phyloP scores from a whole-genome alignment of 2,113 vertebrate species.

The Sardina pilchardus region DNA sequence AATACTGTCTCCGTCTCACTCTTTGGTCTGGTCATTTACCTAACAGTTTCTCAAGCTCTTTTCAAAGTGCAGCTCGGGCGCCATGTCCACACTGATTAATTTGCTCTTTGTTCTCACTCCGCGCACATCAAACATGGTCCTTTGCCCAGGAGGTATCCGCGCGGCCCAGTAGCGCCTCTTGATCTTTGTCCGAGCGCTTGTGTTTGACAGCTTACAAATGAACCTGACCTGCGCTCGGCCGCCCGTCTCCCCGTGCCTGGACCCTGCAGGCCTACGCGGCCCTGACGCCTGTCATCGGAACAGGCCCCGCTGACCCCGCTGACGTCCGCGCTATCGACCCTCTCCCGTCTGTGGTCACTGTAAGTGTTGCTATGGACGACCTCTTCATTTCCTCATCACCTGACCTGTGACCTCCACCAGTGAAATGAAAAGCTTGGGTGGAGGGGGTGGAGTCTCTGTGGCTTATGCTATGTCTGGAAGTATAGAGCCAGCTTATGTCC shows the following conservation, averaged over 20 bases:
- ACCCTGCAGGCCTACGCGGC: conserved; percentile 23
- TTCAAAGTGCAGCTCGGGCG: conserved; percentile 34
- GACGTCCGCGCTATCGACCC: conserved; percentile 29
- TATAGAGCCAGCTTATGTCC: not conserved
- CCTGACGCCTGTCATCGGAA: conserved; percentile 34
- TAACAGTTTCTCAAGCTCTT: not conserved
- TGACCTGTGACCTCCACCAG: conserved; percentile 36
- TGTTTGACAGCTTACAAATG: conserved; percentile 71
- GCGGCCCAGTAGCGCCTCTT: conserved; percentile 46
- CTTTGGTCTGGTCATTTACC: not conserved
- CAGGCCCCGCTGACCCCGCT: conserved; percentile 1
- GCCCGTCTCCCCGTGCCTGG: conserved; percentile 14
- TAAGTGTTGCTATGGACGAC: conserved; percentile 22
- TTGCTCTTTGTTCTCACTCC: conserved; percentile 22
- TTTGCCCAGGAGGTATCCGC: conserved; percentile 26
- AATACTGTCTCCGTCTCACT: not conserved
- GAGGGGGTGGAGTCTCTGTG: not conserved
- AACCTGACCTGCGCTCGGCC: conserved; percentile 62
- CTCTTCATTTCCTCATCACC: conserved; percentile 34
- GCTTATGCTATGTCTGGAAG: conserved; percentile 1
- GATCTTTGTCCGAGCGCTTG: conserved; percentile 57
- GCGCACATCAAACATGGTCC: conserved; percentile 24
- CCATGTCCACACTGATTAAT: conserved; percentile 28
- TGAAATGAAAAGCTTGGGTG: not conserved
- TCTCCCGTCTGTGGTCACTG: conserved; percentile 11